A percentile compares a stretch with the other conserved stretches of the same genome.
These are phyloP conservation scores for Villa cingulata DNA, from an alignment of 2,888 invertebrate genomes.

Conservation along the genomic window DNA sequence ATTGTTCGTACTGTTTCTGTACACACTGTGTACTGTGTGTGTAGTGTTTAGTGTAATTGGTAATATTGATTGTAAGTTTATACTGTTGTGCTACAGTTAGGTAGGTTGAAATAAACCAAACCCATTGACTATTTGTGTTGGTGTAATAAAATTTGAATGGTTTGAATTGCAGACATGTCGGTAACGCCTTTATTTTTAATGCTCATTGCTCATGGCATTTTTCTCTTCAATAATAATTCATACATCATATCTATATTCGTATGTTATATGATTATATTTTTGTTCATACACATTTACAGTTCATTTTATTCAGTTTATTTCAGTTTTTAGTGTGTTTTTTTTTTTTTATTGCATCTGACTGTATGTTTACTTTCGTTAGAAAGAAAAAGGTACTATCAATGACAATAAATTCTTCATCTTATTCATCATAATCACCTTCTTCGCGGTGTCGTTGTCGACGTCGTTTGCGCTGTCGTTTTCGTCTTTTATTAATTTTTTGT, in stretches of 20 bases:
- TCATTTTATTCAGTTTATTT: too few species aligned
- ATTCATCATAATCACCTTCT: neutral
- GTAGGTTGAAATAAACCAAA: constrained; percentile 31
- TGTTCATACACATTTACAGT: too few species aligned
- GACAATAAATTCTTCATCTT: neutral
- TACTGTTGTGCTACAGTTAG: too few species aligned
- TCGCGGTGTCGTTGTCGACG: neutral
- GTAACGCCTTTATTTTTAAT: constrained; percentile 15
- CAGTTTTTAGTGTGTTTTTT: too few species aligned
- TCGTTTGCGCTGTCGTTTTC: neutral
- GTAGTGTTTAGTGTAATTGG: too few species aligned
- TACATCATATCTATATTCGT: too few species aligned
- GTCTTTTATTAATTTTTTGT: too few species aligned
- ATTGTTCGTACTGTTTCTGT: too few species aligned
- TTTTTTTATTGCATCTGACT: neutral
- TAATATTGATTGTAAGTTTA: too few species aligned
- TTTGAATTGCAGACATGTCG: constrained; percentile 15
- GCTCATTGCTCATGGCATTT: neutral
- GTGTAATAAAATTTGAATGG: constrained; percentile 5
- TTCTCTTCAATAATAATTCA: neutral
- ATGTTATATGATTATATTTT: too few species aligned
- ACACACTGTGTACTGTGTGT: too few species aligned
- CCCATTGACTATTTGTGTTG: constrained; percentile 32
- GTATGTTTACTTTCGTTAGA: neutral
- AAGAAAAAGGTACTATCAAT: neutral